A percentile compares a stretch with the other conserved stretches of the same genome.
Conservation (phyloP, 2,797 vertebrate genomes). For the Melanotaenia trifasciata region DNA sequence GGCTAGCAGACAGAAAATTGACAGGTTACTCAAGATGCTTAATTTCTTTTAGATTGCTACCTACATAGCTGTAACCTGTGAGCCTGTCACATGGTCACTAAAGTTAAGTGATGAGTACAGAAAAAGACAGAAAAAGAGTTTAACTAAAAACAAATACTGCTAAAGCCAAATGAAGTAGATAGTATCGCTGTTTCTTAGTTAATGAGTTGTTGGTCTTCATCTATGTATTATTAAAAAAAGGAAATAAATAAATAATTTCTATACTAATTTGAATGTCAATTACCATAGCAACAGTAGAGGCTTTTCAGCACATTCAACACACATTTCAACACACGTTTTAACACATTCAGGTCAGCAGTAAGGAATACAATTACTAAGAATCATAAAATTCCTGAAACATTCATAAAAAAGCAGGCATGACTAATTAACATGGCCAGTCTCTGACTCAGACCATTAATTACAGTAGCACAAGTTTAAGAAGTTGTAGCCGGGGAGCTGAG, state of each 20-base stretch:
- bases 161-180: not conserved
- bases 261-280: not conserved
- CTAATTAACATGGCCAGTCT: conserved; percentile 43
- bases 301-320: not conserved
- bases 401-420: conserved; percentile 17
- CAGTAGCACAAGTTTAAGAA: conserved; percentile 32
- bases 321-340: too few species aligned
- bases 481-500: conserved; percentile 18
- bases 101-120: not conserved
- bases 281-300: not conserved
- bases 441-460: conserved; percentile 48
- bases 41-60: not conserved
- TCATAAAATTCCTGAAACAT: conserved; percentile 18
- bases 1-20: conserved; percentile 8
- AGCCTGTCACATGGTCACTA: not conserved
- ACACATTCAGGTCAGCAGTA: not conserved
- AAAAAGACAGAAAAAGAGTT: not conserved
- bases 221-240: not conserved
- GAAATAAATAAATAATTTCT: not conserved
- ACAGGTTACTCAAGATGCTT: not conserved
- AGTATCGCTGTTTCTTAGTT: not conserved
- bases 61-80: not conserved
- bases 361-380: conserved; percentile 1
- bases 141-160: not conserved
- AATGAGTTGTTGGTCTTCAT: not conserved